Conservation (phyloP, 1,140 invertebrate species). For the Wasmannia auropunctata region DNA sequence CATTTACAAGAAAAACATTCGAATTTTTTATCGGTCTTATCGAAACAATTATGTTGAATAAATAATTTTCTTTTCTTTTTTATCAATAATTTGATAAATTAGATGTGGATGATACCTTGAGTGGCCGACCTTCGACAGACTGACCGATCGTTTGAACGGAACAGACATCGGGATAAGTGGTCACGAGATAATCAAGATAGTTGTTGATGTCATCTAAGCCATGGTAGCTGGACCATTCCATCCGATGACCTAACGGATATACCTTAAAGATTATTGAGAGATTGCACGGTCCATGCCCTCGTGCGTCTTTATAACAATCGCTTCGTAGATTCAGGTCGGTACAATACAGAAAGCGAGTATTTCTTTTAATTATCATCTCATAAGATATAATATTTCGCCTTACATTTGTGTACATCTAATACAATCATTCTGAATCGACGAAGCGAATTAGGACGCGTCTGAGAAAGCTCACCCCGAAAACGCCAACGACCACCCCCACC, state of each 20-base stretch:
- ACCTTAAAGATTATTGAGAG: slow-evolving; percentile 69
- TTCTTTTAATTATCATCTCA: background rate
- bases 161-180: slow-evolving; percentile 90
- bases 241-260: slow-evolving; percentile 87
- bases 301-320: slow-evolving; percentile 43
- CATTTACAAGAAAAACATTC: background rate
- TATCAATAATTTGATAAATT: too few species aligned
- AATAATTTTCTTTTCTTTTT: too few species aligned
- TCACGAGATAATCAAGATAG: slow-evolving; percentile 91
- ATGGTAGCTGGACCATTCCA: slow-evolving; percentile 93
- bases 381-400: background rate
- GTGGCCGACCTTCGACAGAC: slow-evolving; percentile 90
- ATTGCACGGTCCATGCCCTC: slow-evolving; percentile 39
- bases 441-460: slow-evolving; percentile 67
- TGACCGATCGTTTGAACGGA: slow-evolving; percentile 91
- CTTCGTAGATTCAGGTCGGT: slow-evolving; percentile 67
- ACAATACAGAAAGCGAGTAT: background rate
- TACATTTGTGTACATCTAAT: background rate
- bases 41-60: too few species aligned
- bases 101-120: slow-evolving; percentile 86
- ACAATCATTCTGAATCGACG: slow-evolving; percentile 66
- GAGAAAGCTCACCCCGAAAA: slow-evolving; percentile 81
- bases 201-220: slow-evolving; percentile 89
- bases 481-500: slow-evolving; percentile 79
- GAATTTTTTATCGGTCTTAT: background rate